phyloP scores from a whole-genome alignment of 2,888 invertebrate species.

The Drosophila koepferae region DNA sequence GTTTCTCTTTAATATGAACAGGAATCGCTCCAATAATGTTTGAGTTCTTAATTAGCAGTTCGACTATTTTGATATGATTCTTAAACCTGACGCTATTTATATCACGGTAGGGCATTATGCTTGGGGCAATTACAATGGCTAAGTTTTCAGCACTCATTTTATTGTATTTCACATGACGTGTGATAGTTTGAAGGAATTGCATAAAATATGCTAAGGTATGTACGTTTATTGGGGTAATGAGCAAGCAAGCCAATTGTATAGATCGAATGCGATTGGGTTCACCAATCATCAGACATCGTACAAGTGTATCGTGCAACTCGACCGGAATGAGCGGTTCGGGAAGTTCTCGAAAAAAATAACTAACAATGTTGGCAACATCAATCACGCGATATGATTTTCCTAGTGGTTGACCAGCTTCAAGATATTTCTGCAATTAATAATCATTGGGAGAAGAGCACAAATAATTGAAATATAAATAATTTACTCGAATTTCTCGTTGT shows the following conservation, averaged over 20 bases:
- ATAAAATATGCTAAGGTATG: conserved; percentile 14
- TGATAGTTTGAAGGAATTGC: conserved; percentile 84
- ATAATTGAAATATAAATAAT: background rate
- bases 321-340: conserved; percentile 93
- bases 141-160: conserved; percentile 94
- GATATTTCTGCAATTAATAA: conserved; percentile 5
- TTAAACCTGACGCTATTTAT: conserved; percentile 85
- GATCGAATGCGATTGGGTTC: conserved; percentile 11
- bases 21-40: conserved; percentile 11
- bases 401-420: conserved; percentile 9
- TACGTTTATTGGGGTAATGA: conserved; percentile 7
- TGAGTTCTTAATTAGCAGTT: conserved; percentile 5
- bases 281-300: conserved; percentile 76
- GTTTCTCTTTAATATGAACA: conserved; percentile 4
- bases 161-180: conserved; percentile 89
- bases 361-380: conserved; percentile 94
- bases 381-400: conserved; percentile 89
- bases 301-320: conserved; percentile 90
- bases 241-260: conserved; percentile 8
- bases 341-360: conserved; percentile 93
- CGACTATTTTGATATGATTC: conserved; percentile 11
- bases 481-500: conserved; percentile 11
- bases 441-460: background rate
- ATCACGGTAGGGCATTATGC: conserved; percentile 90
- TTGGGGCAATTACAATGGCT: conserved; percentile 94